Evolutionary conservation across 2,113 vertebrate genomes (phyloP).

Genomic region (Butastur rufipennis): DNA sequence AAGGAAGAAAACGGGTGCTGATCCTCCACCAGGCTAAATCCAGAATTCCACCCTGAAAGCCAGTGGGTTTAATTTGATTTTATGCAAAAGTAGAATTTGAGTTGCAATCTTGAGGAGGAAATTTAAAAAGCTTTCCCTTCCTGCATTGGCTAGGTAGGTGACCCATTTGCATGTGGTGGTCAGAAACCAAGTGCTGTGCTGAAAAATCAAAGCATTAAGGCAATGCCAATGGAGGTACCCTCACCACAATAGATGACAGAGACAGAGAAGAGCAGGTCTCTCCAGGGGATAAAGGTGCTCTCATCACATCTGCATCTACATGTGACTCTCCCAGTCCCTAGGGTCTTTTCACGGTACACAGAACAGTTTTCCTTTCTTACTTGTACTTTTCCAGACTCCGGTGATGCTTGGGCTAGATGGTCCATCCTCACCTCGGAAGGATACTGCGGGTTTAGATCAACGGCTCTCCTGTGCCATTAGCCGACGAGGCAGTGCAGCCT

Average conservation of each 20-base stretch:
- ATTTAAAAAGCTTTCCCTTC: neutral
- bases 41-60: neutral
- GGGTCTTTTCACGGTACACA: neutral
- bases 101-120: neutral
- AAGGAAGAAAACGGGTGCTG: neutral
- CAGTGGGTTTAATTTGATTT: neutral
- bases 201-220: neutral
- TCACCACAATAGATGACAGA: neutral
- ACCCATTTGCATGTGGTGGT: no score
- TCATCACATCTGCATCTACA: neutral
- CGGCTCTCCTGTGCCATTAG: neutral
- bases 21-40: neutral
- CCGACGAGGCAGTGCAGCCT: neutral
- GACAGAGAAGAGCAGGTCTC: neutral
- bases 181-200: neutral
- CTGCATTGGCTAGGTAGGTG: neutral
- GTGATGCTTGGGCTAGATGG: neutral
- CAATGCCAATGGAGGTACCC: neutral
- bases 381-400: neutral
- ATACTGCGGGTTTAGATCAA: neutral
- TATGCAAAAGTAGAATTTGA: neutral
- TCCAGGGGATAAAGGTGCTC: neutral
- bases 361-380: neutral
- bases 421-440: neutral
- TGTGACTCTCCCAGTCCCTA: neutral